phyloP scores from a whole-genome alignment of 37 sponge, comb jelly and placozoan species.

The Mnemiopsis leidyi region DNA sequence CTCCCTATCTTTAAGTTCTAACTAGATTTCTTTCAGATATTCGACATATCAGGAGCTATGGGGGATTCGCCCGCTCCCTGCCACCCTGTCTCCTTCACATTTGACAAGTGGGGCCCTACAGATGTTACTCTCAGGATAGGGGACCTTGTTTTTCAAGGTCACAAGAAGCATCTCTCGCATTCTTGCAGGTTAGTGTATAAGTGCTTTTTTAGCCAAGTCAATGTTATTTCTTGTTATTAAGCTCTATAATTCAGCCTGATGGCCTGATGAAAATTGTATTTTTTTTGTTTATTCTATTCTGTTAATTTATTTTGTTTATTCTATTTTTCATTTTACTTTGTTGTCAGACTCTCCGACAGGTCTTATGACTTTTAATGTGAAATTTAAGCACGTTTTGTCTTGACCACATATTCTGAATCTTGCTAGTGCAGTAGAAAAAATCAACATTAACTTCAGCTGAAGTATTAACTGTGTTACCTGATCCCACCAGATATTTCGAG shows the following conservation, averaged over 20 bases:
- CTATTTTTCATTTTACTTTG: too few relatives aligned
- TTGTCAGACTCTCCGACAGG: too few relatives aligned
- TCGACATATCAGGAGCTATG: background rate
- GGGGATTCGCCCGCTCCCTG: background rate
- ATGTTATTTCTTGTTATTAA: too few relatives aligned
- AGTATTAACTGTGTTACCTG: background rate
- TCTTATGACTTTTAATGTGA: too few relatives aligned
- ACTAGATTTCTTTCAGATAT: too few relatives aligned
- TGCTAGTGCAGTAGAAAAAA: too few relatives aligned
- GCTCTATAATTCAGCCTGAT: background rate
- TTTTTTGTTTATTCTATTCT: too few relatives aligned
- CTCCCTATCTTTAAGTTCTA: too few relatives aligned
- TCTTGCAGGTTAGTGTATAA: slow-evolving; percentile 2
- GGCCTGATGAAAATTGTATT: too few relatives aligned
- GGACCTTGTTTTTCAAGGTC: background rate
- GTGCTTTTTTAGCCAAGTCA: background rate
- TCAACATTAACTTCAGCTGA: background rate
- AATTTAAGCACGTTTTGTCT: too few relatives aligned
- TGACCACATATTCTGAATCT: too few relatives aligned
- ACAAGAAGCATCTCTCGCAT: background rate
- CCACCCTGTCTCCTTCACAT: background rate
- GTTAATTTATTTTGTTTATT: too few relatives aligned
- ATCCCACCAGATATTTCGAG: slow-evolving; percentile 64
- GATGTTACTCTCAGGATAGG: background rate
- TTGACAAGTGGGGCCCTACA: background rate